Base-by-base conservation (phyloP, 92 coral and sea anemone species). In the Siderastrea radians region DNA sequence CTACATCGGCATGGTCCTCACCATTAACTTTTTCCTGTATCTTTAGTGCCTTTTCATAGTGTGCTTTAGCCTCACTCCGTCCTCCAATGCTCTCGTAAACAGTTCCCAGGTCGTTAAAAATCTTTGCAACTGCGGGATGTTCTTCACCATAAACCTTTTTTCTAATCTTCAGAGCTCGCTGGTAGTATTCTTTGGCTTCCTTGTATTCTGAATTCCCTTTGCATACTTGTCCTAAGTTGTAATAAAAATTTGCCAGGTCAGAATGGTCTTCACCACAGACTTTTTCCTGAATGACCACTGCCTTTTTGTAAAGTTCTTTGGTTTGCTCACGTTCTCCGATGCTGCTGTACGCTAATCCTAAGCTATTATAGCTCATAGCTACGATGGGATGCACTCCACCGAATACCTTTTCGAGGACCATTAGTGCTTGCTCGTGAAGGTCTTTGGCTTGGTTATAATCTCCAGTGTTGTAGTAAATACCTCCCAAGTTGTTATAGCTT, bases 41-140 rank as follows among this genome's bases (percentile, higher is more conserved):
- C 15, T 71, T 68, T 19, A 89, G 58, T 17, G 88, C 72, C 19
- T 14, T 73, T 72, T 63, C 87, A 26, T 26, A 51, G 64, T 15
- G 48, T 9, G 9, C 15, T 9, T 74, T 79, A 16, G 90, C 90
- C 66, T 86, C 49, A 17, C 78, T 9, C 10, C 16, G 26, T 4
- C 1, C n/a, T 15, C 71, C 51, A 10, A 85, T 64, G 15, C 57
- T 16, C 15, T 17, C 19, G 51, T 84, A 49, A 67, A 71, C 79
- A 7, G 3, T 0, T 38, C 88, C 91, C 14, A 88, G 75, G 43
- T 74, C 54, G 50, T 59, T 46, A 62, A 50, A 85, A 12, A 67
- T 26, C 51, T n/a, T 44, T 53, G 89, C 89, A 7, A 83, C 79
- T n/a, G 43, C 75, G 49, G 15, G 19, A 14, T 64, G 5, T 26